A percentile compares a stretch with the other conserved stretches of the same genome.
Conservation (phyloP, 1,140 invertebrate genomes). For the Panagrolaimus sp. region DNA sequence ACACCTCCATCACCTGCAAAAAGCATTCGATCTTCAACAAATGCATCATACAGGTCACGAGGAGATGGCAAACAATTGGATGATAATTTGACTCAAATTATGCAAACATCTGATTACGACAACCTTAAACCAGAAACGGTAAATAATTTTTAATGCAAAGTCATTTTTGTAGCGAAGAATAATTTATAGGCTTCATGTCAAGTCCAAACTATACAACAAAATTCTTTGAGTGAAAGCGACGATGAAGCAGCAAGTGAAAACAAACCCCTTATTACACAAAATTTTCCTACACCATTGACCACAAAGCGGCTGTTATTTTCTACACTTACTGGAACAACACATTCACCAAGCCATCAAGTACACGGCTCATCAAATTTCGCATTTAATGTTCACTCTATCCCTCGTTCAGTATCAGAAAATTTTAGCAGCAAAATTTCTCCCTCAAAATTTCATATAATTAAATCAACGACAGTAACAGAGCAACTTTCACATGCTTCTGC, state of each 20-base stretch:
- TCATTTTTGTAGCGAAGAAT: no score
- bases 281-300: neutral
- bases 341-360: neutral
- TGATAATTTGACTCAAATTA: neutral
- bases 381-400: neutral
- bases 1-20: no score
- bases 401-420: neutral
- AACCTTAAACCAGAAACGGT: neutral
- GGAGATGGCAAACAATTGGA: no score
- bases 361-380: neutral
- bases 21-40: no score
- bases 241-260: neutral
- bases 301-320: neutral
- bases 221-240: neutral
- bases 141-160: neutral
- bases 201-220: no score
- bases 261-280: constrained; percentile 10
- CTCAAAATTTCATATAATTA: neutral
- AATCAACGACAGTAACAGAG: neutral
- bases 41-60: no score
- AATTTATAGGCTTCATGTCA: no score
- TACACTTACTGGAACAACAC: neutral
- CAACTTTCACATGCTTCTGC: neutral
- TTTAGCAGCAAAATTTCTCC: neutral
- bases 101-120: constrained; percentile 9